Evolutionary conservation across 2,888 invertebrate genomes (phyloP).

Genomic region (Cyrtodaria siliqua): DNA sequence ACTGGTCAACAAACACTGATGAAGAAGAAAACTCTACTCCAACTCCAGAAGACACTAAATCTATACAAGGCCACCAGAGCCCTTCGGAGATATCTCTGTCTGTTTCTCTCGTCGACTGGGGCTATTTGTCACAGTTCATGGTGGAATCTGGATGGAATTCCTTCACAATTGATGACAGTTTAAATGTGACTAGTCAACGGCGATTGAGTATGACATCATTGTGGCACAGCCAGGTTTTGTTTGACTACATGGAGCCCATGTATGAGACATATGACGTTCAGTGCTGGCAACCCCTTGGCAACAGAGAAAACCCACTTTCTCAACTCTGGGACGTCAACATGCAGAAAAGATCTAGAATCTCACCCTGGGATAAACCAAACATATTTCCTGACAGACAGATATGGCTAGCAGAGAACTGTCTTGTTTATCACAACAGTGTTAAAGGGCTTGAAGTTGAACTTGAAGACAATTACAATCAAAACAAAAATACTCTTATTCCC

Average conservation of each 20-base stretch:
- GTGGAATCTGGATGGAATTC: constrained; percentile 24
- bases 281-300: constrained; percentile 43
- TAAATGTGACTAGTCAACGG: constrained; percentile 6
- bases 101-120: constrained; percentile 48
- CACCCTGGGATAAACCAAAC: constrained; percentile 45
- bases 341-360: constrained; percentile 56
- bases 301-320: constrained; percentile 38
- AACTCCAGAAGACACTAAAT: constrained; percentile 38
- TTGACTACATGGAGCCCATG: constrained; percentile 29
- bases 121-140: constrained; percentile 45
- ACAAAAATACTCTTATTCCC: constrained; percentile 67
- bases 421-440: constrained; percentile 26
- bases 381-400: constrained; percentile 32
- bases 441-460: constrained; percentile 7
- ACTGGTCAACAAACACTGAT: constrained; percentile 7
- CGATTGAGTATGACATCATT: constrained; percentile 26
- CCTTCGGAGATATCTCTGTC: constrained; percentile 10
- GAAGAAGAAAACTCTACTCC: constrained; percentile 42
- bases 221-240: constrained; percentile 62
- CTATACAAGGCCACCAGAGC: constrained; percentile 1
- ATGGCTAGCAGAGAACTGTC: constrained; percentile 47
- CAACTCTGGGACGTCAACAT: constrained; percentile 76
- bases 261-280: constrained; percentile 15
- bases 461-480: constrained; percentile 4
- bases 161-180: constrained; percentile 20